Evolutionary conservation across 2,797 vertebrate genomes (phyloP), one percentile per base, ranked within the genome.

Genomic region (Oryzias dopingdopingensis): DNA sequence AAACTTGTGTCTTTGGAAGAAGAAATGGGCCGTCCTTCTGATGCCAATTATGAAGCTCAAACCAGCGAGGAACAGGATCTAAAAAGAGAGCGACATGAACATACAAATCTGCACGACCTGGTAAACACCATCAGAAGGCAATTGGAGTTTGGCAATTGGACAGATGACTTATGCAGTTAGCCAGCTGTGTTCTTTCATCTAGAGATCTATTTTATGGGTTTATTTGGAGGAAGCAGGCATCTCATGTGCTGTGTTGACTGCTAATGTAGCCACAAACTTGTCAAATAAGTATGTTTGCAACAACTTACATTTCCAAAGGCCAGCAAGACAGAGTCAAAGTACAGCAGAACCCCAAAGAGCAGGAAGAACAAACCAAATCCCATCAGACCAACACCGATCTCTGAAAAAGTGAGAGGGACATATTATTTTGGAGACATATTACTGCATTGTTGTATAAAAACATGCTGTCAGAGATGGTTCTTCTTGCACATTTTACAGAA

Each of bases 261-360:
- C 18, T 18, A 18, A 18, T 18, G 18, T 18, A 18, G 18, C 18
- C 18, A 18, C 18, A 18, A 18, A 18, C 18, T 18, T 18, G 18
- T 18, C 18, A 18, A 18, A 18, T 18, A 18, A 18, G 18, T 18
- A 18, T 0, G 18, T 18, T 18, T 18, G 18, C 18, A 18, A 46
- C 49, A 45, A 94, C 96, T 95, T 87, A 97, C 96, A 0, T 98
- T 97, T 80, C 96, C 95, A 10, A 97, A 96, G 23, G 92, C 96
- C 88, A 97, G 60, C 67, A 97, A 90, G 65, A 96, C 95, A 0
- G 93, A 91, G 78, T 98, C 96, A 63, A 97, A 97, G 88, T 96
- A 96, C 72, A 98, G 84, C 52, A 97, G 75, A 18, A 94, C 59
- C 23, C 96, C 96, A 18, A 98, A 92, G 47, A 96, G 52, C 59